Percentiles rank a stretch among this genome's conserved stretches.
Conservation (phyloP, 2,888 invertebrate species). For the Imbricaverruca yamaguchii region DNA sequence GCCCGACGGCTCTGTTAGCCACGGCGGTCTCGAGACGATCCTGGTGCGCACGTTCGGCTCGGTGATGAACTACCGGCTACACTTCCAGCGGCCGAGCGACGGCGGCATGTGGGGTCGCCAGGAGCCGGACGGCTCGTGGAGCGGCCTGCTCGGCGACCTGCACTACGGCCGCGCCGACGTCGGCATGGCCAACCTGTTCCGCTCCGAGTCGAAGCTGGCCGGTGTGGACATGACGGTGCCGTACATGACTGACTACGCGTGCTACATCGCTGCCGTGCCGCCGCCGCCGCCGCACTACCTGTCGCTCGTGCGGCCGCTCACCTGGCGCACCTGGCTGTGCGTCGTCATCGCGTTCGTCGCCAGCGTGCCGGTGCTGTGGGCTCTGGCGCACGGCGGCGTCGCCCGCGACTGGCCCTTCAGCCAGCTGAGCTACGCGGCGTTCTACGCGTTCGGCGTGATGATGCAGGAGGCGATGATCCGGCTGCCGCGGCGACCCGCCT, state of each 20-base stretch:
- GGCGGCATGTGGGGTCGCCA: slow-evolving; percentile 30
- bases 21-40: slow-evolving; percentile 26
- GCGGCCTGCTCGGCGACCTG: slow-evolving; percentile 31
- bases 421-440: slow-evolving; percentile 24
- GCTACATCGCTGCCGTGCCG: slow-evolving; percentile 32
- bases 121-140: slow-evolving; percentile 27
- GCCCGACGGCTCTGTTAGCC: not conserved
- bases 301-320: slow-evolving; percentile 23
- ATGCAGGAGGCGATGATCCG: slow-evolving; percentile 25
- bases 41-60: slow-evolving; percentile 26
- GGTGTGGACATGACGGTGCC: slow-evolving; percentile 32
- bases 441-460: slow-evolving; percentile 28
- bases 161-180: slow-evolving; percentile 30
- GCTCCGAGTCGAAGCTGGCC: slow-evolving; percentile 28
- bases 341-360: not conserved
- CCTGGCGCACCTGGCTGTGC: slow-evolving; percentile 19
- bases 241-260: slow-evolving; percentile 32
- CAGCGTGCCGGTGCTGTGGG: not conserved
- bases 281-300: slow-evolving; percentile 29
- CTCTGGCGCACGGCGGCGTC: slow-evolving; percentile 13
- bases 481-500: slow-evolving; percentile 23
- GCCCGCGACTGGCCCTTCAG: slow-evolving; percentile 17
- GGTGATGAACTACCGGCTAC: slow-evolving; percentile 26
- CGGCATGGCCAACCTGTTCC: slow-evolving; percentile 32
- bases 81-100: slow-evolving; percentile 27